Percentiles rank a stretch among this genome's conserved stretches.
Conservation (phyloP, 2,888 invertebrate genomes). For the Metallyticus violacea region DNA sequence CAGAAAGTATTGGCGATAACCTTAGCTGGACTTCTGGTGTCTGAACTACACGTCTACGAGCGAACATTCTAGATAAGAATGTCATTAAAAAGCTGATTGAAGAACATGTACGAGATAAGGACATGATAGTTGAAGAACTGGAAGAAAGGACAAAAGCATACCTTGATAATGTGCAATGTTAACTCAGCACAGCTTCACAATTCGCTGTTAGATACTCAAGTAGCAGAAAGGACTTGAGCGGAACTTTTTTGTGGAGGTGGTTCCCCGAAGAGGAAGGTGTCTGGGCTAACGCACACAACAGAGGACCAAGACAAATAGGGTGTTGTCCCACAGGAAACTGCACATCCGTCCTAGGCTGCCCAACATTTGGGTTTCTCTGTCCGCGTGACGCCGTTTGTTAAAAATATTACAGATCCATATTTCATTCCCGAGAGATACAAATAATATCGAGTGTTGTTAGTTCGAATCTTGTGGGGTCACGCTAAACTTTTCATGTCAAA, state of each 20-base stretch:
- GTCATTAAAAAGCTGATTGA: too few species aligned
- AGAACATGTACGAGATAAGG: too few species aligned
- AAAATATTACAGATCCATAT: neutral
- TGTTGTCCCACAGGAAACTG: conserved; percentile 11
- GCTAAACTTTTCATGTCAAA: neutral
- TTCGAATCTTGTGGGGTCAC: neutral
- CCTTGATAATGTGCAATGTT: neutral
- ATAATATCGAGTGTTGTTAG: neutral
- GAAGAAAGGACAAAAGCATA: neutral
- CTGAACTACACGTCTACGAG: too few species aligned
- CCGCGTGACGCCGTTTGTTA: too few species aligned
- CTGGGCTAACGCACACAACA: neutral
- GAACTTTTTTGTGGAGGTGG: neutral
- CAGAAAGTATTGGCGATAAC: too few species aligned
- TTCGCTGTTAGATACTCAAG: neutral
- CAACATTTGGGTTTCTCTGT: neutral
- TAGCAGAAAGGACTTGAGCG: neutral
- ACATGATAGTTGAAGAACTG: too few species aligned
- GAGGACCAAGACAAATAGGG: neutral
- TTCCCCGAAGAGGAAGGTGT: neutral
- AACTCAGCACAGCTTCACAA: too few species aligned
- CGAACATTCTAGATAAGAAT: too few species aligned
- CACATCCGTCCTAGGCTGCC: neutral
- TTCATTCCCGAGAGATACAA: neutral
- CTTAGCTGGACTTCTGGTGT: too few species aligned